Evolutionary conservation across 1,140 invertebrate species (phyloP).

Genomic region (Araneus ventricosus): DNA sequence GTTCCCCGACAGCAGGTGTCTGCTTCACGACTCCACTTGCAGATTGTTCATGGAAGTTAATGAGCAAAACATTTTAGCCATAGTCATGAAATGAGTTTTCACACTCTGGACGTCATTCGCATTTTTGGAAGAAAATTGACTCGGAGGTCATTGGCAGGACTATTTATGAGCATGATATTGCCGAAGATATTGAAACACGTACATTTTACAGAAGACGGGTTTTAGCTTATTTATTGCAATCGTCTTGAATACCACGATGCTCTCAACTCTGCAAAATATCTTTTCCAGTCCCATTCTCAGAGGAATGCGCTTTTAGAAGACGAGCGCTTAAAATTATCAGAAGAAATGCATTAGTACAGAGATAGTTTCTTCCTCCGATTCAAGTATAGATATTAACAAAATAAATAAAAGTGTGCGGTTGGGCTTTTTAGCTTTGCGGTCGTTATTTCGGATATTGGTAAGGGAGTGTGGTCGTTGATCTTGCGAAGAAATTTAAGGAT

Average conservation of each 20-base stretch:
- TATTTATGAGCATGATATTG: not conserved
- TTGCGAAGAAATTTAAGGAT: no score
- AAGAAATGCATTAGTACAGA: not conserved
- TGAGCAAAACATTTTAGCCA: slow-evolving; percentile 16
- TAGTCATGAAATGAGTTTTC: slow-evolving; percentile 17
- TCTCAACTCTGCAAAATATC: not conserved
- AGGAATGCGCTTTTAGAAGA: not conserved
- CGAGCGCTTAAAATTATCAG: not conserved
- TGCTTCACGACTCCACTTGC: slow-evolving; percentile 27
- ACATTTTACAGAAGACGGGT: not conserved
- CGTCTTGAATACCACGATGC: not conserved
- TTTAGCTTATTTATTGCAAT: not conserved
- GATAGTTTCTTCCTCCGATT: not conserved
- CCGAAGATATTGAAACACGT: not conserved
- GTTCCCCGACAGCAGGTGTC: slow-evolving; percentile 49
- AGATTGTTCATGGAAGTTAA: slow-evolving; percentile 40
- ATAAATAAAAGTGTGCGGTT: no score
- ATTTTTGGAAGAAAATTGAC: not conserved
- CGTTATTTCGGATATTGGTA: no score
- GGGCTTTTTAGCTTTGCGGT: no score
- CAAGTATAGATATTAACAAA: no score
- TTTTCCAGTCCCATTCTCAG: not conserved
- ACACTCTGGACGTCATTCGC: not conserved
- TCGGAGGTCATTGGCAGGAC: slow-evolving; percentile 18
- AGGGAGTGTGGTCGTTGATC: no score